Conservation (phyloP, 2,113 vertebrate species). For the Microcebus griseorufus region DNA sequence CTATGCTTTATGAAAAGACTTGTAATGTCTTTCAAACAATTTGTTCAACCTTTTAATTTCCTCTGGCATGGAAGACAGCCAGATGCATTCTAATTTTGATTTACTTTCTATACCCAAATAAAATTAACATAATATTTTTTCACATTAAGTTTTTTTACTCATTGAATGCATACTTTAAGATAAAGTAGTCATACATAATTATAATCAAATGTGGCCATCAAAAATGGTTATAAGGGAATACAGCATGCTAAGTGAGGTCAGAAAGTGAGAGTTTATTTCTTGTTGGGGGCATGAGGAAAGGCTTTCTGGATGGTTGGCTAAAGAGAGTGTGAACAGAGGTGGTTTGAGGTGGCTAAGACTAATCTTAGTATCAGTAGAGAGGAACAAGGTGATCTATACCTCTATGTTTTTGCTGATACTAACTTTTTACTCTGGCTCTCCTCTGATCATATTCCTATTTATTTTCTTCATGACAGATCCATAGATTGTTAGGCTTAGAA, state of each 20-base stretch:
- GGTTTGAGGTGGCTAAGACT: not conserved
- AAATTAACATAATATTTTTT: not conserved
- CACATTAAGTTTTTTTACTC: not conserved
- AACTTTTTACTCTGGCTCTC: not conserved
- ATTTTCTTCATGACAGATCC: not conserved
- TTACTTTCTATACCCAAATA: not conserved
- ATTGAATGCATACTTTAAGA: slow-evolving; percentile 4
- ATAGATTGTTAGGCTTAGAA: not conserved
- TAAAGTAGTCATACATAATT: slow-evolving; percentile 14
- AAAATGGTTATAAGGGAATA: not conserved
- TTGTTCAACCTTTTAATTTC: slow-evolving; percentile 70
- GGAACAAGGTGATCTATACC: not conserved
- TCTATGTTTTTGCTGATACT: not conserved
- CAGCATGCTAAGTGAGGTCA: not conserved
- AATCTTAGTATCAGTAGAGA: not conserved
- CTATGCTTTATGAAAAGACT: slow-evolving; percentile 56
- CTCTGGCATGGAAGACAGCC: slow-evolving; percentile 4
- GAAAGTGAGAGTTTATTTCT: not conserved
- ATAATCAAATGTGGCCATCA: not conserved
- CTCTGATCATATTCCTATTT: not conserved
- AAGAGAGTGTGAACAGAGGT: not conserved
- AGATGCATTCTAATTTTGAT: slow-evolving; percentile 59
- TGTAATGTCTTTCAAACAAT: slow-evolving; percentile 59
- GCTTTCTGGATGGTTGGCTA: not conserved
- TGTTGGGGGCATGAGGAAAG: not conserved